Base-by-base conservation (phyloP, 2,113 vertebrate genomes). In the Variabilichromis moorii region DNA sequence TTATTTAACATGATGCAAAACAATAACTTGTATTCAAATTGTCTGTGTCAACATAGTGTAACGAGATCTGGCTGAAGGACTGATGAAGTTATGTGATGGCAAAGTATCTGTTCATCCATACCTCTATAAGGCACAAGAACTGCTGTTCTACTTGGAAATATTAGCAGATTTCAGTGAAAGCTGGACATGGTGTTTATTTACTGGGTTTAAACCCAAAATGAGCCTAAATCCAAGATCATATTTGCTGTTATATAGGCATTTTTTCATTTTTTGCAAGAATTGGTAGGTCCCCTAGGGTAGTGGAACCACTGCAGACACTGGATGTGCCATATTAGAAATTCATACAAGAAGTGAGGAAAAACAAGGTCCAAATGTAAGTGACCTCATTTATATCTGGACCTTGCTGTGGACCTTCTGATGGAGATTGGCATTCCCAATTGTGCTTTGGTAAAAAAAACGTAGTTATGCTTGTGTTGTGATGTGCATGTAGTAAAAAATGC, bases 1-100 rank as follows among this genome's bases (percentile, higher is more conserved):
- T 45, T 73, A 26, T 73, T 71, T 71, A 71, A 71, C 68, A 73
- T 7, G 21, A 73, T 42, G n/a, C 5, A 42, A 17, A 73, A 73
- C 37, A 73, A 26, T 73, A 73, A 73, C 37, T 24, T 73, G 37
- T 40, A 26, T 73, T 45, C 37, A 26, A 73, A 45, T 73, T 73
- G 68, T 26, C 21, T 73, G 1, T 42, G 37, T 73, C 4, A 71
- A 42, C 37, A 42, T 24, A 26, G 19, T n/a, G 61, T 66, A 37
- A 24, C 2, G 1, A 73, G 13, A 3, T 45, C 68, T 73, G 68
- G 40, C 14, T 45, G 37, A 45, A 73, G 66, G 66, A 45, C 66
- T 73, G 66, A 45, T 26, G 13, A 73, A 26, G 4, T 73, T 17
- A 66, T 12, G 6, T 35, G 5, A 71, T 45, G 8, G n/a, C 37